Evolutionary conservation across 2,888 invertebrate genomes (phyloP).

Genomic region (Baccha elongata): DNA sequence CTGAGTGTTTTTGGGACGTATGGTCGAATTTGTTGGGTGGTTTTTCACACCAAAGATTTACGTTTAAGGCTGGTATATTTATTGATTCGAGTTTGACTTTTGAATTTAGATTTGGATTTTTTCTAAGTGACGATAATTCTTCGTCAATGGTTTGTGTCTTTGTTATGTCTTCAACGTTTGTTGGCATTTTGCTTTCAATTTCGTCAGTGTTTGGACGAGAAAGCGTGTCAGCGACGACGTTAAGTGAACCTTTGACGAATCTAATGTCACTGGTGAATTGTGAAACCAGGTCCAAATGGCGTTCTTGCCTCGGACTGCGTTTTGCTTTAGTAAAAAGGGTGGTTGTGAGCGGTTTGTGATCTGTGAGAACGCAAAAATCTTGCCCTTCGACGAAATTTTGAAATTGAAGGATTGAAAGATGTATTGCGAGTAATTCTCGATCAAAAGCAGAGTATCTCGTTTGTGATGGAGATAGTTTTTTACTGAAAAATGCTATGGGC

Average conservation of each 20-base stretch:
- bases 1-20: constrained; percentile 9
- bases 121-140: no score
- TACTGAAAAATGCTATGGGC: constrained; percentile 13
- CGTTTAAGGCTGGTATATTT: background rate
- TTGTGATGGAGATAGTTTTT: constrained; percentile 27
- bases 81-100: background rate
- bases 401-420: constrained; percentile 77
- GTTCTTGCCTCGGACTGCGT: constrained; percentile 76
- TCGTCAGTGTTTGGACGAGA: background rate
- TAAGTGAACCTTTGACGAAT: constrained; percentile 15
- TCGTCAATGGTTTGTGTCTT: no score
- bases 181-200: no score
- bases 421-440: constrained; percentile 14
- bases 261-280: background rate
- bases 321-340: constrained; percentile 76
- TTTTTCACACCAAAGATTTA: constrained; percentile 5
- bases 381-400: constrained; percentile 79
- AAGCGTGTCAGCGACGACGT: no score
- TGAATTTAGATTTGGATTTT: background rate
- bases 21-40: constrained; percentile 22
- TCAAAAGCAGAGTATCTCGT: constrained; percentile 7
- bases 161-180: no score
- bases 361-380: constrained; percentile 58
- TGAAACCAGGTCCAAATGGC: no score
- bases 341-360: constrained; percentile 77